Evolutionary conservation across 2,797 vertebrate genomes (phyloP), one percentile per base, ranked within the genome.

Genomic region (Acrocephalus scirpaceus): DNA sequence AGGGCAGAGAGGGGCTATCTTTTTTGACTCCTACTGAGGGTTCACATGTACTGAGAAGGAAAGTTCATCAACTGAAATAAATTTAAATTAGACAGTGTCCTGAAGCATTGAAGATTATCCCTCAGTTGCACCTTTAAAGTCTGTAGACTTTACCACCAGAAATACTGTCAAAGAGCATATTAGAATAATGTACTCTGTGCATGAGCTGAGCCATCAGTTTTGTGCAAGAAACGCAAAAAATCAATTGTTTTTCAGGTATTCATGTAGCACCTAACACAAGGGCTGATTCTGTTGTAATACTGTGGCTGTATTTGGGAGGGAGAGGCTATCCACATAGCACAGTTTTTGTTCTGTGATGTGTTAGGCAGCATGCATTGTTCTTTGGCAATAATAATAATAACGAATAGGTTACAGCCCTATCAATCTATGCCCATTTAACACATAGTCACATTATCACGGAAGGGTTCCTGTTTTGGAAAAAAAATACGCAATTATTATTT

Each of bases 1-100:
- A 9, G 22, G 32, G 4, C 0, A 0, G 13, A 11, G 11, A 27
- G 17, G 9, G 20, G 62, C 56, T 8, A 38, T 25, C 2, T 14
- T 56, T 89, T 85, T 64, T 10, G 5, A 79, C 8, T 22, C 11
- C 12, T 42, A 7, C 38, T 70, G 29, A 83, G 19, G 9, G 11
- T 51, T 62, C 36, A 57, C 22, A 29, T 34, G 5, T 42, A 71
- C 20, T 50, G 15, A 70, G 76, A 62, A 79, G 56, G 5, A 45
- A 79, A 76, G 45, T 50, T 38, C 32, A 62, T 66, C 22, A 53
- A 40, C 8, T 6, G 70, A 77, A 82, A 78, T 44, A 86, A 13
- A 27, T 62, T 77, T 71, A n/a, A 81, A 75, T 69, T 65, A 61
- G 9, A 20, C 4, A n/a, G 8, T 22, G 17, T 45, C 54, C 30